Base-by-base conservation (phyloP, 2,113 vertebrate genomes). In the Periophthalmodon schlosseri region DNA sequence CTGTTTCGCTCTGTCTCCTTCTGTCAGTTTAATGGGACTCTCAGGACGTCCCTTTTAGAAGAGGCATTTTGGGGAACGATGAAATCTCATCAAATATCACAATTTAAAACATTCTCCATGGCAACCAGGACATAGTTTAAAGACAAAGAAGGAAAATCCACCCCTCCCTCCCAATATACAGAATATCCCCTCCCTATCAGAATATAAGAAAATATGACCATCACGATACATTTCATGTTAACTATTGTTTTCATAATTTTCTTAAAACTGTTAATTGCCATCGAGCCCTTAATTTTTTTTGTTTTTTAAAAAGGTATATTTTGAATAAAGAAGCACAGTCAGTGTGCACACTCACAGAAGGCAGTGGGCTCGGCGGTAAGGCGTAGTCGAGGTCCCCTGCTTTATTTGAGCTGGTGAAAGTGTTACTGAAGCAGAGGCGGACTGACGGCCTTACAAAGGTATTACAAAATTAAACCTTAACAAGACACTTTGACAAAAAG, bases 351-450 rank as follows among this genome's bases (percentile, higher is more conserved):
- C 87, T 80, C 73, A 88, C 86, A 77, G 82, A 87, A 89, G 91
- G 84, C 90, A 85, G 89, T 81, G 73, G 72, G 34, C 24, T 87
- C 86, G 81, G 88, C 90, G 86, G 90, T 93, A 93, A 93, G 93
- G 93, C 92, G 86, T 90, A 88, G 84, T 88, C 89, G 78, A 86
- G 83, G 86, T 75, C 79, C 75, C 73, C 77, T 84, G 86, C 85
- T 87, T 84, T 90, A 85, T 79, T 91, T 90, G 72, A 91, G 93
- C 92, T 93, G 93, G 93, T 93, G 91, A 92, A 93, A 92, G 80
- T 84, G 82, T 86, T 83, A 82, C 82, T 87, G 61, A 67, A 73
- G 84, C 75, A 74, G 49, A 81, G 79, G 86, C 86, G 86, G 82
- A 87, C 85, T 79, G 82, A 89, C 84, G 85, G 84, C 84, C 89